Percentiles rank a stretch among this genome's conserved stretches.
Evolutionary conservation across 2,888 invertebrate species (phyloP).

Genomic region (Brenthis hecate): DNA sequence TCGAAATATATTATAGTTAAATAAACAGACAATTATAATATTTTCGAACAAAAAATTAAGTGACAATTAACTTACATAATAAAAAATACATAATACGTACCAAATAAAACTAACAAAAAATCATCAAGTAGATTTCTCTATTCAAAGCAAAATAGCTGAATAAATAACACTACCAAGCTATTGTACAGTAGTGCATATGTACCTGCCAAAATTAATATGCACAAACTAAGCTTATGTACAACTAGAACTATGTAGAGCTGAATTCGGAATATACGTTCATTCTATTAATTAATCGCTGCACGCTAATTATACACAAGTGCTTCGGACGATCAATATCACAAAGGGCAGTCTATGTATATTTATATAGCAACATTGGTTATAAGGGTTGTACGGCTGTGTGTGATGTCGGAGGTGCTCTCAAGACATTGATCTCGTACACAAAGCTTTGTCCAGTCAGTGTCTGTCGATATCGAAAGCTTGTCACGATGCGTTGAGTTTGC

Average conservation of each 20-base stretch:
- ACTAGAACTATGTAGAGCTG: constrained; percentile 42
- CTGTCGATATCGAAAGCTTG: constrained; percentile 57
- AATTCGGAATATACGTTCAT: constrained; percentile 60
- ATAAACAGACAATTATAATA: no score
- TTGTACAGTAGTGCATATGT: background rate
- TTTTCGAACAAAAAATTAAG: no score
- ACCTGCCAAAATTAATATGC: constrained; percentile 16
- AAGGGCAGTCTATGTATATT: constrained; percentile 48
- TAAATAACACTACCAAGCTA: no score
- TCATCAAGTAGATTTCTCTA: no score
- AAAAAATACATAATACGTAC: no score
- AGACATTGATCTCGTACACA: constrained; percentile 73
- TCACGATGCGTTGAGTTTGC: background rate
- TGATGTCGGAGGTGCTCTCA: constrained; percentile 50
- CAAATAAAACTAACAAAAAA: no score
- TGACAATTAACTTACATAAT: no score
- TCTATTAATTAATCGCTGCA: constrained; percentile 77
- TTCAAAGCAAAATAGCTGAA: no score
- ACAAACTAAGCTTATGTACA: constrained; percentile 10
- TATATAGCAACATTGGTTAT: constrained; percentile 32
- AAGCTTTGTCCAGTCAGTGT: constrained; percentile 66
- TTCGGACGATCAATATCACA: constrained; percentile 61
- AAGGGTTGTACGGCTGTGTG: constrained; percentile 48
- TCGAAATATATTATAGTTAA: no score
- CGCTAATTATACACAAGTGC: constrained; percentile 75